Base-by-base conservation (phyloP, 2,797 vertebrate genomes). In the Malacoctenus gilli region DNA sequence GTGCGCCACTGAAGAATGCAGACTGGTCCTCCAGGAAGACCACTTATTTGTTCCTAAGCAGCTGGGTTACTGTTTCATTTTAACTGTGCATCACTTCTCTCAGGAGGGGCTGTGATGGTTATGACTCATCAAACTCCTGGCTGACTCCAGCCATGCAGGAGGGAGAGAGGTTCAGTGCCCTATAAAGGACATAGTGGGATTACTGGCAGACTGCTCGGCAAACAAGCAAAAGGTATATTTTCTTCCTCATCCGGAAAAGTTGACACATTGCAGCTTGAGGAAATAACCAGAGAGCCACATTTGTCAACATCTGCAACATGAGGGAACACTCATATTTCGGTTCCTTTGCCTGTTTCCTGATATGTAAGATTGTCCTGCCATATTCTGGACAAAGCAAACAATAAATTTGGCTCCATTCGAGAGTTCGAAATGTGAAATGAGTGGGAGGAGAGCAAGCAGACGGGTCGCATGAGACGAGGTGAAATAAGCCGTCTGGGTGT, bases 321-420 rank as follows among this genome's bases (percentile, higher is more conserved):
- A n/a, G n/a, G n/a, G n/a, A n/a, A n/a, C n/a, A 28, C 25, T 28
- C 2, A 28, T 9, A 9, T 28, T 9, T 28, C 5, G 25, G 25
- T 28, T 49, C n/a, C n/a, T n/a, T n/a, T n/a, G n/a, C n/a, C n/a
- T n/a, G n/a, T n/a, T 50, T 60, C 25, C 30, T 66, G 18, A 41
- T 58, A 44, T 34, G 73, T 68, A 69, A 56, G 68, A 52, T 8
- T 22, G 41, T 44, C 35, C 34, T 1, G 37, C 2, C 38, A 11
- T 54, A 20, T 75, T 60, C 67, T 47, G 56, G 35, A 61, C 57
- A 72, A 68, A 68, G 39, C 50, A 70, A 82, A 79, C 64, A 43
- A 21, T 15, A 30, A 54, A 22, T 32, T 2, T 4, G 14, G 58
- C 53, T 70, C 41, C 35, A 25, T 28, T 9, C 25, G 25, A 28